Base-by-base conservation (phyloP, 2,113 vertebrate species). In the Microtus pennsylvanicus region DNA sequence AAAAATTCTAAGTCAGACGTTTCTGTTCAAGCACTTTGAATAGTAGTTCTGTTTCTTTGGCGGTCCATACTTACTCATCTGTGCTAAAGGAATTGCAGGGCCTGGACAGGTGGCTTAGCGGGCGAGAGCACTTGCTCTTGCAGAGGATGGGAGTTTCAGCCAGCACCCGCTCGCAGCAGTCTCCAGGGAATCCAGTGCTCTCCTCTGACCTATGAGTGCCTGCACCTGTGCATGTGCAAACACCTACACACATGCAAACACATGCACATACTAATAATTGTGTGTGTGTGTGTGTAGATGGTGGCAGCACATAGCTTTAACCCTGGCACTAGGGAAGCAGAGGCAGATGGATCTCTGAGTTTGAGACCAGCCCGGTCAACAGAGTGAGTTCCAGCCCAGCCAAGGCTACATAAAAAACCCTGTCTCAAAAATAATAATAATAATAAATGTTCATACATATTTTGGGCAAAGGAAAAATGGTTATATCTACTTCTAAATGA, bases 11-110 rank as follows among this genome's bases (percentile, higher is more conserved):
- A 87, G 22, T 89, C 12, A 26, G 26, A n/a, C 94, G 10, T 87
- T 95, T 94, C 92, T 45, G 42, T 94, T 93, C 2, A 90, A 94
- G 82, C 8, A 89, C 67, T 94, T 93, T 93, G 50, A 95, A 78
- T 91, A 63, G 80, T 82, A 75, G 38, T 63, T 95, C 82, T 94
- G 28, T 82, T 65, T 70, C 82, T 95, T 87, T 85, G 26, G 45
- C 67, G 80, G 58, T 70, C 92, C 80, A 30, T 67, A 38, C 14
- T 47, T 87, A 65, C 47, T 21, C 38, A 45, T 28, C 77, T 95
- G 35, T 76, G 45, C 83, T 95, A 92, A 92, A 67, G 52, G 50
- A 69, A 82, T 30, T 21, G 13, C 28, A 33, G 82, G 38, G 82
- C 30, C 58, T 67, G 61, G 82, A 6, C 5, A 6, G 58, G 28